Conservation (phyloP, 2,888 invertebrate species). For the Cetonia aurata region DNA sequence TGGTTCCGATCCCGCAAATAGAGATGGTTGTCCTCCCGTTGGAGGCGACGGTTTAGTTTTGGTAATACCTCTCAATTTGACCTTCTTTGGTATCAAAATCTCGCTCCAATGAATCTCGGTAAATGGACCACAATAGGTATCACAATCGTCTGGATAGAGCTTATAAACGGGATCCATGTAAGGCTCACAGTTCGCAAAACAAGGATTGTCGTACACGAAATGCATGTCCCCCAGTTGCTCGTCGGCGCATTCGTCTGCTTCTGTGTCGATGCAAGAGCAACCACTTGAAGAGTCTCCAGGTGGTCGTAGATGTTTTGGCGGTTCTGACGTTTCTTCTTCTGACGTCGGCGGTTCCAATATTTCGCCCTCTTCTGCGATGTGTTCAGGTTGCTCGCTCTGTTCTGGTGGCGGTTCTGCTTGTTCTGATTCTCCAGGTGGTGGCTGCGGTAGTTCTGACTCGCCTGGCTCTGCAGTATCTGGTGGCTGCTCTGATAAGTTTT, state of each 20-base stretch:
- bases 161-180: constrained; percentile 53
- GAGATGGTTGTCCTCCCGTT: not conserved
- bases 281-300: not conserved
- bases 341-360: not conserved
- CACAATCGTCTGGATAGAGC: constrained; percentile 46
- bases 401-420: too few relatives aligned
- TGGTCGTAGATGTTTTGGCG: too few relatives aligned
- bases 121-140: constrained; percentile 41
- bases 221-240: constrained; percentile 5
- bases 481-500: not conserved
- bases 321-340: not conserved
- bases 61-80: constrained; percentile 32
- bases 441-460: too few relatives aligned
- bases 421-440: too few relatives aligned
- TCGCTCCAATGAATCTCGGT: constrained; percentile 46
- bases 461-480: not conserved
- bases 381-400: not conserved
- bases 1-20: not conserved
- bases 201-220: constrained; percentile 48
- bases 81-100: constrained; percentile 36
- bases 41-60: not conserved
- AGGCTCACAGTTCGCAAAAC: constrained; percentile 50
- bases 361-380: too few relatives aligned
- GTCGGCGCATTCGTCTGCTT: constrained; percentile 15
- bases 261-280: constrained; percentile 13